Evolutionary conservation across 2,113 vertebrate species (phyloP), one percentile per base, ranked within the genome.

Genomic region (Lutjanus erythropterus): DNA sequence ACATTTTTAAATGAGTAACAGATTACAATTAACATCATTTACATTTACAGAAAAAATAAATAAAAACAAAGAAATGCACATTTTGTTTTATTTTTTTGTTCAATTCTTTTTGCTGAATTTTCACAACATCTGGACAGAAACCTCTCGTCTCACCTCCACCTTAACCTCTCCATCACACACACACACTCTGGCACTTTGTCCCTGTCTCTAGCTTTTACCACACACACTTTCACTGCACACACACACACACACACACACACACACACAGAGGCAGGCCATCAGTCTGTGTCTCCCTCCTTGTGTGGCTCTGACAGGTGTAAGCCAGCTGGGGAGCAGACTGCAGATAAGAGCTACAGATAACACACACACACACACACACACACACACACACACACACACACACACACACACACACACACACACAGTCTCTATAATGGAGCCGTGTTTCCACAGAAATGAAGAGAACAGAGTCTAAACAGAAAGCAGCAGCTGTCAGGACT

Each of bases 321-420:
- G 69, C 56, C 87, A 89, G 84, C 87, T 89, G 87, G 84, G 58
- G 69, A 86, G 50, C 87, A 88, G 80, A 44, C 81, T 81, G 84
- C 74, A 84, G 87, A 89, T 89, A 82, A 86, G 78, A 82, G 87
- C 81, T 60, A 6, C 78, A 78, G 77, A 85, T 65, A 74, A 58
- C 39, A 60, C 78, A 74, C 80, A 64, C 41, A 35, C 66, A 55
- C 3, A 18, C 8, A 3, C 6, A 37, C 81, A 65, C 58, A 31
- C 78, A 67, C 82, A 27, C 56, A 71, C 47, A 25, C 65, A 68
- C 47, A 52, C 65, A 69, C 66, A 53, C n/a, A 41, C 65, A 37
- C 46, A 50, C 65, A 50, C 44, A 50, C 33, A 42, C 49, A 21
- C 47, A 27, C 29, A 50, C 46, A 70, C 52, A 18, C 49, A 25